Evolutionary conservation across 2,888 invertebrate species (phyloP).

Genomic region (Drosophila antonietae): DNA sequence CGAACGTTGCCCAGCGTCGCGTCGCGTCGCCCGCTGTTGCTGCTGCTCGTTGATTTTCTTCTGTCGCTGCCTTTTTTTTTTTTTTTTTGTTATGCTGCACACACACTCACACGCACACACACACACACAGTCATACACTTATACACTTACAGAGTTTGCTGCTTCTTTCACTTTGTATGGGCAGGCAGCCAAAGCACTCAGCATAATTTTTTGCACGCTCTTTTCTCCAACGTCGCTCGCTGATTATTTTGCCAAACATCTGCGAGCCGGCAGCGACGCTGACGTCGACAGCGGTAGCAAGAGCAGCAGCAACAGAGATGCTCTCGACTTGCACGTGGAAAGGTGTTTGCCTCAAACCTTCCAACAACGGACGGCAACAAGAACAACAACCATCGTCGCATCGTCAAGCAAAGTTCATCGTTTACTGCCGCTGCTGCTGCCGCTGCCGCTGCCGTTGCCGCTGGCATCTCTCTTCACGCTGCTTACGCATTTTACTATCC

Average conservation of each 20-base stretch:
- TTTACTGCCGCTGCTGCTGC: slow-evolving; percentile 59
- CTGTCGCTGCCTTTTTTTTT: slow-evolving; percentile 67
- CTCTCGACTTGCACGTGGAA: slow-evolving; percentile 71
- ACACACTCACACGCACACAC: slow-evolving; percentile 31
- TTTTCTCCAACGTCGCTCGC: slow-evolving; percentile 77
- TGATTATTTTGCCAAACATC: slow-evolving; percentile 77
- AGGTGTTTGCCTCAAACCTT: slow-evolving; percentile 75
- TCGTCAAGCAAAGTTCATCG: slow-evolving; percentile 79
- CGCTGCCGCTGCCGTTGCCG: slow-evolving; percentile 19
- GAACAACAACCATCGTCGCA: slow-evolving; percentile 59
- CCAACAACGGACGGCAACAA: slow-evolving; percentile 43
- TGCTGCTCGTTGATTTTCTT: slow-evolving; percentile 60
- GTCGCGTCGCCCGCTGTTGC: slow-evolving; percentile 33
- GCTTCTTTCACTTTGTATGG: slow-evolving; percentile 80
- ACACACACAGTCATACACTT: slow-evolving; percentile 37
- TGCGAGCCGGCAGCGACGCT: slow-evolving; percentile 49
- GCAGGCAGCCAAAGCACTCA: slow-evolving; percentile 81
- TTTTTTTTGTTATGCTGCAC: slow-evolving; percentile 58
- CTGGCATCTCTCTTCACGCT: slow-evolving; percentile 53
- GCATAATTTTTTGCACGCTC: slow-evolving; percentile 81
- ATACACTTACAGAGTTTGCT: slow-evolving; percentile 33
- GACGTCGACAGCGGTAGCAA: slow-evolving; percentile 2
- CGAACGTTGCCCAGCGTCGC: slow-evolving; percentile 25
- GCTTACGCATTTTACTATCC: slow-evolving; percentile 75
- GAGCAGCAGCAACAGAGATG: slow-evolving; percentile 19